Base-by-base conservation (phyloP, 2,888 invertebrate genomes). In the Fissipunctia ypsillon region DNA sequence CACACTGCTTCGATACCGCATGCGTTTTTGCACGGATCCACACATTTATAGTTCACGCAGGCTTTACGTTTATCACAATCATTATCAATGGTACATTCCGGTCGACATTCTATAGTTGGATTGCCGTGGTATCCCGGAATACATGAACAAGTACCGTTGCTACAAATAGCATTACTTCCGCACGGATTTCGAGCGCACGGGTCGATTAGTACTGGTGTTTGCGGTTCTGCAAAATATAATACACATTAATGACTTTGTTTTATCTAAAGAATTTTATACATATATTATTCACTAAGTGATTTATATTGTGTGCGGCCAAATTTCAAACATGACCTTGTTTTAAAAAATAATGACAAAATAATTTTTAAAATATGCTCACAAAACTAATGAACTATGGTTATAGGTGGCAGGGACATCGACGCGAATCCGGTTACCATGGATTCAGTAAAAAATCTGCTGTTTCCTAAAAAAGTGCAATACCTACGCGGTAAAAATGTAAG, bases 71-170 rank as follows among this genome's bases (percentile, higher is more conserved):
- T 97, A 19, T 97, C 93, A 90, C 98, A 98, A 87, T 98, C 98
- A n/a, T 97, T 96, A 90, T 97, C 97, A 80, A 96, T 97, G 59
- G 97, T 97, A 91, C 98, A 98, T 94, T 98, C 98, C 3, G 98
- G 98, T 67, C 97, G 96, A 91, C 98, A 98, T 89, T 97, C 97
- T 79, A 97, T 94, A 71, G 96, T 95, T 38, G 98, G 97, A 91
- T 97, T 97, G 76, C 98, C 98, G 79, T 96, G 95, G 87, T 97
- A 97, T 86, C 96, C 97, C 67, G 96, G 92, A 69, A 97, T 93
- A 89, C 97, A 97, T 9, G 96, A 96, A 88, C 97, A 97, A n/a
- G 96, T 92, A 70, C 97, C 97, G 86, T 97, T 96, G 73, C 94
- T 91, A 88, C 97, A 97, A 85, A 95, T 90, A 59, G 97, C 95